Evolutionary conservation across 2,888 invertebrate species (phyloP).

Genomic region (Cinara cedri): DNA sequence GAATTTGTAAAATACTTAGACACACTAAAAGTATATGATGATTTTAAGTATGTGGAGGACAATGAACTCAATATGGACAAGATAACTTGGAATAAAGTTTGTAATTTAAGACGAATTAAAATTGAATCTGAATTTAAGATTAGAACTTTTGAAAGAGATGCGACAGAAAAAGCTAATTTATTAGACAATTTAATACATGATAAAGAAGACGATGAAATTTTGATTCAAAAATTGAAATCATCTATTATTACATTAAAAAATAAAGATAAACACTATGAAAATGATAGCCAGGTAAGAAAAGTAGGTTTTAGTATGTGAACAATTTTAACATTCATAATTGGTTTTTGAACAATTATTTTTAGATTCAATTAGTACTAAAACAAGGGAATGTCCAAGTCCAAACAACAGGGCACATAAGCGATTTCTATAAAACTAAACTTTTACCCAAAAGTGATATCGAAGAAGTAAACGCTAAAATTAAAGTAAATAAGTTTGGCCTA

Average conservation of each 20-base stretch:
- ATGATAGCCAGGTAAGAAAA: not conserved
- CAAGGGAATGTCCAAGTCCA: conserved; percentile 75
- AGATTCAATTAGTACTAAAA: conserved; percentile 71
- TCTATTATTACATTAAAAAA: not conserved
- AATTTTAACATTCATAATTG: not conserved
- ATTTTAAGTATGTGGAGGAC: conserved; percentile 40
- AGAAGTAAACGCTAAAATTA: conserved; percentile 59
- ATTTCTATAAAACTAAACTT: conserved; percentile 71
- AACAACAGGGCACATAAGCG: conserved; percentile 67
- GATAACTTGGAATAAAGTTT: conserved; percentile 58
- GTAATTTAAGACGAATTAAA: conserved; percentile 63
- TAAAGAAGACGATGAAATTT: not conserved
- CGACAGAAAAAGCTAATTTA: conserved; percentile 17
- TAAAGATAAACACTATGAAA: not conserved
- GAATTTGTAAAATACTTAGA: conserved; percentile 34
- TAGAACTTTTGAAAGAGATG: conserved; percentile 16
- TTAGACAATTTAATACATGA: not conserved
- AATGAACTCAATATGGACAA: conserved; percentile 28
- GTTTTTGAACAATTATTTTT: not conserved
- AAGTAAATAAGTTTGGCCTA: conserved; percentile 4
- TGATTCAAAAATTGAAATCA: conserved; percentile 8
- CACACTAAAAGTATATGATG: conserved; percentile 1
- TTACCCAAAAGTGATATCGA: conserved; percentile 63
- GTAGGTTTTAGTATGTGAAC: not conserved
- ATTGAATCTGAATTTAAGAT: conserved; percentile 61